phyloP scores from a whole-genome alignment of 1,140 invertebrate genomes.

The Zaprionus camerounensis region DNA sequence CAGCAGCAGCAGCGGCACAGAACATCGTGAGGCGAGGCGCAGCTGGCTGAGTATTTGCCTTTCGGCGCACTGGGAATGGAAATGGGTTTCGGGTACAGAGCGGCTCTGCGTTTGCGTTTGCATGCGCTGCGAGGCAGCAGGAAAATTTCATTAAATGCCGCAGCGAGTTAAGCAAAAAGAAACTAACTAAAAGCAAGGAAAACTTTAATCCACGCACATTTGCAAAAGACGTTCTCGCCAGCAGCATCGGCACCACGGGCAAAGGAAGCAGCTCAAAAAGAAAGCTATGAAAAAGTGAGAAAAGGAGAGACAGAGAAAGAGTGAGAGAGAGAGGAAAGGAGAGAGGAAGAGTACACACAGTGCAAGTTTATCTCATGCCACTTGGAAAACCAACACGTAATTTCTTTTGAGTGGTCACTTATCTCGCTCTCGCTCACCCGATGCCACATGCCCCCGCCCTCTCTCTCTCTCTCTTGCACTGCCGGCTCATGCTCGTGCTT shows the following conservation, averaged over 20 bases:
- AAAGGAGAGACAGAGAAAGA: slow-evolving; percentile 11
- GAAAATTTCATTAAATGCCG: slow-evolving; percentile 75
- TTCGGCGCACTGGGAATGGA: slow-evolving; percentile 23
- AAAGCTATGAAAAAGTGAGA: background rate
- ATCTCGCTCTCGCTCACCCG: slow-evolving; percentile 21
- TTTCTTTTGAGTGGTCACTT: slow-evolving; percentile 73
- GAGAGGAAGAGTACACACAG: slow-evolving; percentile 30
- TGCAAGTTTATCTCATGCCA: slow-evolving; percentile 65
- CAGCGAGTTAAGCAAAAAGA: slow-evolving; percentile 41
- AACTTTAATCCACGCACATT: slow-evolving; percentile 74
- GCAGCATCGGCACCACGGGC: slow-evolving; percentile 1
- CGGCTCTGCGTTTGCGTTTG: background rate
- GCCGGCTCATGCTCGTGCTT: slow-evolving; percentile 22
- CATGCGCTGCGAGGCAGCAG: slow-evolving; percentile 10
- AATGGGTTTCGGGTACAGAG: background rate
- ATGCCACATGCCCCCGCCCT: slow-evolving; percentile 6
- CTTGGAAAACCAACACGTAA: slow-evolving; percentile 69
- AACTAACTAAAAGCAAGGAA: slow-evolving; percentile 59
- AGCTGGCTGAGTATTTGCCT: slow-evolving; percentile 55
- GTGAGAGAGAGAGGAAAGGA: background rate
- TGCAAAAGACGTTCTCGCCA: slow-evolving; percentile 39
- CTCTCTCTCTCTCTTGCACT: background rate
- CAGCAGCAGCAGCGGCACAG: slow-evolving; percentile 42
- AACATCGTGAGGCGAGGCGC: background rate
- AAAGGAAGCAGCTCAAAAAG: slow-evolving; percentile 24